A percentile compares a stretch with the other conserved stretches of the same genome.
Conservation (phyloP, 2,888 invertebrate species). For the Pteria penguin region DNA sequence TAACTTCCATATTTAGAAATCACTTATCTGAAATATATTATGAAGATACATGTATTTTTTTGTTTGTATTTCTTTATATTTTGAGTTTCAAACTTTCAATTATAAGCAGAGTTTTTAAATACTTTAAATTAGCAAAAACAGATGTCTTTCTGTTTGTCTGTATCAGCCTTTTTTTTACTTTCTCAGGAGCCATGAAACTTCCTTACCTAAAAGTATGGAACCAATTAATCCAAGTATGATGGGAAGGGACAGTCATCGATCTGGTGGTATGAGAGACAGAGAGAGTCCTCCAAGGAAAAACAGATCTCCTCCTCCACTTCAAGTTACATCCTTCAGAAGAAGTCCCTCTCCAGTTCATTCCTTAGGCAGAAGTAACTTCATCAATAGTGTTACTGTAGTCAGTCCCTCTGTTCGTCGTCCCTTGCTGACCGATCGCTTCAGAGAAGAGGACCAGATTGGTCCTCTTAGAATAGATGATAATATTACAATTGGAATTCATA, state of each 20-base stretch:
- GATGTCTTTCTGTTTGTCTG: too few relatives aligned
- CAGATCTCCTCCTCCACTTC: neutral
- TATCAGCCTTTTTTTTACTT: too few relatives aligned
- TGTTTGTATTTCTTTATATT: too few relatives aligned
- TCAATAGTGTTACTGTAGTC: slow-evolving; percentile 11
- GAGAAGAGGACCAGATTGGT: slow-evolving; percentile 25
- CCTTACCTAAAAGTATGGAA: neutral
- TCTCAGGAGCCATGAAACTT: neutral
- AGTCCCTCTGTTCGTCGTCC: slow-evolving; percentile 2
- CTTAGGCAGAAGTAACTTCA: neutral
- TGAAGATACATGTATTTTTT: too few relatives aligned
- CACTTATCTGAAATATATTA: too few relatives aligned
- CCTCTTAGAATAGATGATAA: slow-evolving; percentile 69
- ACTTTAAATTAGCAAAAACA: too few relatives aligned
- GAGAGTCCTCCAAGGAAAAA: neutral
- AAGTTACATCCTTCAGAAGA: neutral
- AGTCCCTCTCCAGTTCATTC: neutral
- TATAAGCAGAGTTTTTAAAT: too few relatives aligned
- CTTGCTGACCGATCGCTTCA: slow-evolving; percentile 16
- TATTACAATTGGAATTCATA: slow-evolving; percentile 73
- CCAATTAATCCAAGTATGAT: too few relatives aligned
- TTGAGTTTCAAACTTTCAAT: too few relatives aligned
- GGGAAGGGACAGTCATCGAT: neutral
- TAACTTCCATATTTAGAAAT: too few relatives aligned
- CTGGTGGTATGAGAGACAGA: neutral